Base-by-base conservation (phyloP, 2,888 invertebrate species). In the Latrodectus elegans region DNA sequence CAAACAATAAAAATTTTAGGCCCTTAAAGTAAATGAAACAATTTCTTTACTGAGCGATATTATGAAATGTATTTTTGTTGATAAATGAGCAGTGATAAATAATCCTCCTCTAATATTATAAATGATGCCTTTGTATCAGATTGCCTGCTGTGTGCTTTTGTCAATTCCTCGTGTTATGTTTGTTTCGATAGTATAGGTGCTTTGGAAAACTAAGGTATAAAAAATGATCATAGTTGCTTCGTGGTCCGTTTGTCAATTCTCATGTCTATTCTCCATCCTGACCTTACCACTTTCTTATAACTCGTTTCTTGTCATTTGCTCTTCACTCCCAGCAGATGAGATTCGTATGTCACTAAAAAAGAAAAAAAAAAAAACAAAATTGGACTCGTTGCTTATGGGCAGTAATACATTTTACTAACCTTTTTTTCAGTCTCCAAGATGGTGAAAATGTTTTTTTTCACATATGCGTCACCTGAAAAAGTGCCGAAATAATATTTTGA, bases 371-470 rank as follows among this genome's bases (percentile, higher is more conserved):
- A 82, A 82, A 79, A 79, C 68, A 17, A 71, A 79, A 53, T 22
- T 70, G 81, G 86, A 81, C 81, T 55, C 81, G 51, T 67, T 87
- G 77, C 53, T 55, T 81, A 77, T 81, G 86, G 77, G 81, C 73
- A 82, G 70, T 81, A 87, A 55, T 77, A 76, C 70, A 72, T 79
- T 70, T 70, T 64, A 70, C 75, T 55, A 55, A 17, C 49, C 64
- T 53, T 53, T 67, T 81, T 65, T 67, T 67, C n/a, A 71, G 8
- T 72, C 67, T 65, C 70, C 85, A 85, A 85, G 85, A 80, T 85
- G 65, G 64, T 60, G 22, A 38, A 38, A 38, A 2, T 38, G 4
- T 38, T 38, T 38, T 4, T 38, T 38, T 38, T 2, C 38, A 38
- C 4, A 38, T 38, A 38, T 38, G 38, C 4, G 6, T 38, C 38